A percentile compares a stretch with the other conserved stretches of the same genome.
phyloP scores from a whole-genome alignment of 2,888 invertebrate genomes.

The Rhynchonema sp. region DNA sequence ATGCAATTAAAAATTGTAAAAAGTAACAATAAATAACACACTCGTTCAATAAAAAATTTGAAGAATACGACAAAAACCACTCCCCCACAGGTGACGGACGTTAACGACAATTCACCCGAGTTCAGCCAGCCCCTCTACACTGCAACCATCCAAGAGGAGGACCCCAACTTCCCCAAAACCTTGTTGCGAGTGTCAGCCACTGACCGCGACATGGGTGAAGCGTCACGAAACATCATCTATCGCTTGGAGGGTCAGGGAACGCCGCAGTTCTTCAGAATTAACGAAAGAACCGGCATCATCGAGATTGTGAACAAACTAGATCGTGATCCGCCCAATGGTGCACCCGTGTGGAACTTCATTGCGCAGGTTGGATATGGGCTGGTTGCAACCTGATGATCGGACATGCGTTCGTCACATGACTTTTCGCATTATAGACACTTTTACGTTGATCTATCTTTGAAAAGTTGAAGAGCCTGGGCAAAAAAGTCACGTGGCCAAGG shows the following conservation, averaged over 20 bases:
- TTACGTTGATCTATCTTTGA: no score
- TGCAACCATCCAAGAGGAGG: slow-evolving; percentile 20
- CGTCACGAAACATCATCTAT: slow-evolving; percentile 19
- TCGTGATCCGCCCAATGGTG: slow-evolving; percentile 81
- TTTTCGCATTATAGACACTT: no score
- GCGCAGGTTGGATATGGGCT: slow-evolving; percentile 12
- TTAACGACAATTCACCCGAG: slow-evolving; percentile 31
- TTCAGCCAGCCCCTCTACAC: slow-evolving; percentile 17
- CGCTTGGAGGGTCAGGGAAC: slow-evolving; percentile 29
- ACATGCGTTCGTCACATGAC: no score
- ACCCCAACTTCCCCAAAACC: slow-evolving; percentile 16
- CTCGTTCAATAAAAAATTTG: no score
- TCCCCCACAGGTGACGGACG: slow-evolving; percentile 22
- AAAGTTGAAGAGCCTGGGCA: no score
- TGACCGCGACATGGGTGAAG: slow-evolving; percentile 11
- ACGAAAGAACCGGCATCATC: slow-evolving; percentile 31
- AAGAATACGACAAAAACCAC: no score
- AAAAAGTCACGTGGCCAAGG: no score
- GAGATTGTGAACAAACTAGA: slow-evolving; percentile 44
- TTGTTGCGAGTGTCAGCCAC: slow-evolving; percentile 15
- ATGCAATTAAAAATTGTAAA: no score
- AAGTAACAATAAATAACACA: no score
- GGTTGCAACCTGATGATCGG: background rate
- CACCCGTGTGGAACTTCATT: slow-evolving; percentile 23
- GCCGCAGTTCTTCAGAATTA: slow-evolving; percentile 31